Evolutionary conservation across 2,797 vertebrate species (phyloP).

Genomic region (Pyrocephalus nanus): DNA sequence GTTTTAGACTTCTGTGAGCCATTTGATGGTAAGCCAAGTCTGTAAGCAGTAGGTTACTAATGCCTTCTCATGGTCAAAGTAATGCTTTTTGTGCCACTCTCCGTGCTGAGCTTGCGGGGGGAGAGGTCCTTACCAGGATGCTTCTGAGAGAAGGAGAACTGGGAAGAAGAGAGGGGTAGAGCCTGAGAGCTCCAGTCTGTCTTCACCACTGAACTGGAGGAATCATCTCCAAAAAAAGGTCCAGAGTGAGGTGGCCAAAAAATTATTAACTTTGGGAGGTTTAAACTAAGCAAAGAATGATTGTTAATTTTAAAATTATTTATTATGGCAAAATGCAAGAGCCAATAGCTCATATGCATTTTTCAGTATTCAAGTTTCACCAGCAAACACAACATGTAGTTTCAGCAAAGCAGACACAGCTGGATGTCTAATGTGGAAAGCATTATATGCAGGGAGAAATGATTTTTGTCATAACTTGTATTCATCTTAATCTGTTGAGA

Average conservation of each 20-base stretch:
- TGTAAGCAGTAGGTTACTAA: background rate
- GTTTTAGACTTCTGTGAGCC: constrained; percentile 28
- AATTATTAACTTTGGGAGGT: background rate
- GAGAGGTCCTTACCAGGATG: background rate
- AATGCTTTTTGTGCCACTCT: background rate
- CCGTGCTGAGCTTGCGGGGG: fast-evolving
- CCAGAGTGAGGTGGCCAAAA: background rate
- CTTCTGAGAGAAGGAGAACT: background rate
- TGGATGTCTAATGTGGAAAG: background rate
- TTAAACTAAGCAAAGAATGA: background rate
- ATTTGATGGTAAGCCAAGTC: background rate
- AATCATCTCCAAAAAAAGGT: background rate
- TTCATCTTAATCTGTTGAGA: background rate
- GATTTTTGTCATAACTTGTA: background rate
- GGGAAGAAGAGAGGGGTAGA: background rate
- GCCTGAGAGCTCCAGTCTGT: background rate
- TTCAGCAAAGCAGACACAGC: background rate
- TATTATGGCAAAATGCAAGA: background rate
- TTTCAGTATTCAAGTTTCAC: background rate
- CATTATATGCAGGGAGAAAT: background rate
- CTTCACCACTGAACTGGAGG: background rate
- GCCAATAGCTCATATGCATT: background rate
- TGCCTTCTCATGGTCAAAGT: background rate
- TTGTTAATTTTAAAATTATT: background rate
- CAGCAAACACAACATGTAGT: background rate